Base-by-base conservation (phyloP, 1,140 invertebrate species). In the Ooceraea biroi region DNA sequence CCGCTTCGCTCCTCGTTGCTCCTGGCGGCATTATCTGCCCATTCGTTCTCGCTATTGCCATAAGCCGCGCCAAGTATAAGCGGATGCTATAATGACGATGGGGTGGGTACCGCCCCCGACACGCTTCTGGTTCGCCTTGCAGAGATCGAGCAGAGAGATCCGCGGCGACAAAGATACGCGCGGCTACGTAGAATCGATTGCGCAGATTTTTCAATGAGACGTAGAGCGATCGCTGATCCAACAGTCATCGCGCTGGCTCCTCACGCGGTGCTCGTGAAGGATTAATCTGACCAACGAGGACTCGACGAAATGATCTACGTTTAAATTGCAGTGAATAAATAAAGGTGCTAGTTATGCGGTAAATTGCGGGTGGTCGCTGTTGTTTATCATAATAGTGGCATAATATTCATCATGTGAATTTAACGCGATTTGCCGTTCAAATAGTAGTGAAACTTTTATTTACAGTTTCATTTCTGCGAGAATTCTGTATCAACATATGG, bases 21-120 rank as follows among this genome's bases (percentile, higher is more conserved):
- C 30, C 48, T 44, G 63, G 30, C 50, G 60, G 69, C 61, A 68
- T 85, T 74, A 78, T 63, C 65, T 66, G 55, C 55, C 46, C 41
- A 44, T 78, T 68, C 48, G 48, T 69, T 78, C 63, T 19, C 48
- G 22, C 76, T 69, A 78, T 69, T 17, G 48, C 12, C 17, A 44
- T 69, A 68, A 78, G 11, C 74, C 61, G 61, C 48, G 44, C 60
- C 30, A 52, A 3, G 46, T 27, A 69, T 14, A 69, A 78, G 65
- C 76, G 36, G 36, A 44, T 36, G 63, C 17, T 27, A 41, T 60
- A 82, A 82, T 60, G 55, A 74, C 41, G 63, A 36, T 78, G 30
- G 55, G 30, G 11, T 12, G 48, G 17, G 48, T 1, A 55, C 3
- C 7, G 52, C 19, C 52, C 1, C 8, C n/a, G n/a, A 19, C 14